Evolutionary conservation across 2,888 invertebrate species (phyloP).

Genomic region (Drosophila buzzatii): DNA sequence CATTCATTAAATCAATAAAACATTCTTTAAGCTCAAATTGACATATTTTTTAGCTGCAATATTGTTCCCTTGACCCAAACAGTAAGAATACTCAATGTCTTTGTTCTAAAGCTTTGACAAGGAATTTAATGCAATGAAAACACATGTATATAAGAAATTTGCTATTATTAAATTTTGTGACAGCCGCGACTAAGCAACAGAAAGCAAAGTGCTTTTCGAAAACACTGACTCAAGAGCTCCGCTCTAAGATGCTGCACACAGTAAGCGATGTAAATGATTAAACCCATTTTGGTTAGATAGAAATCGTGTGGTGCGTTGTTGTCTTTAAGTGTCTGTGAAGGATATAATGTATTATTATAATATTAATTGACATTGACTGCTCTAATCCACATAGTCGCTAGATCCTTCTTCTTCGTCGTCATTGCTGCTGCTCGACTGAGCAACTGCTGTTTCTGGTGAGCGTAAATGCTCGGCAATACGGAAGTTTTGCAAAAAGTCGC

Average conservation of each 20-base stretch:
- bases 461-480: conserved; percentile 87
- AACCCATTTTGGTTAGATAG: conserved; percentile 15
- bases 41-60: conserved; percentile 9
- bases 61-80: background rate
- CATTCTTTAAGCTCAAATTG: conserved; percentile 72
- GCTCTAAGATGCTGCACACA: conserved; percentile 18
- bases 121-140: conserved; percentile 53
- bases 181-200: conserved; percentile 36
- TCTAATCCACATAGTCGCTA: conserved; percentile 85
- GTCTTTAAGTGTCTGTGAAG: conserved; percentile 29
- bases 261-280: conserved; percentile 28
- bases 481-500: conserved; percentile 89
- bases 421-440: conserved; percentile 84
- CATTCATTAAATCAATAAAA: conserved; percentile 79
- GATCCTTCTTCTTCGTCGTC: conserved; percentile 86
- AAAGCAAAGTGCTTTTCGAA: conserved; percentile 40
- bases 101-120: conserved; percentile 58
- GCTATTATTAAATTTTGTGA: conserved; percentile 54
- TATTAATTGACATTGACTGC: conserved; percentile 35
- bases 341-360: conserved; percentile 28
- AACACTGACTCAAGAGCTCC: conserved; percentile 28
- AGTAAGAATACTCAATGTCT: conserved; percentile 9
- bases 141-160: conserved; percentile 34
- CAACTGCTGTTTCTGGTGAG: conserved; percentile 80
- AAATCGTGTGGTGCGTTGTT: conserved; percentile 33